Conservation (phyloP, 2,113 vertebrate genomes). For the Colaptes auratus region DNA sequence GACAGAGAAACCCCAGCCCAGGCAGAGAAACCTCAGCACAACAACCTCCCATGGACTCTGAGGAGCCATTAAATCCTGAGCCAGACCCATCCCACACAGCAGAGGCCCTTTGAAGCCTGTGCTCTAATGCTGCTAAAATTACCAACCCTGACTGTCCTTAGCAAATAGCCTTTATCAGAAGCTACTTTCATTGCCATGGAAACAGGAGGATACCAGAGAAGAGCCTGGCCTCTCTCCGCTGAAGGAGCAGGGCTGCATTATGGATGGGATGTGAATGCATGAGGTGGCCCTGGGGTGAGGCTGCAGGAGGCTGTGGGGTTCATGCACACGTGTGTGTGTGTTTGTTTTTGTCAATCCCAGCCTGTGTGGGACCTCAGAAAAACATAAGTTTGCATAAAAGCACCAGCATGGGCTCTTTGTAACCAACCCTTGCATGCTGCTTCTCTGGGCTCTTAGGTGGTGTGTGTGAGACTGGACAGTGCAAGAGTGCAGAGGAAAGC, state of each 20-base stretch:
- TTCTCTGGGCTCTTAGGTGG: background rate
- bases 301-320: background rate
- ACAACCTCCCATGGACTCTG: background rate
- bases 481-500: background rate
- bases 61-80: background rate
- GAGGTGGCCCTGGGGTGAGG: background rate
- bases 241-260: background rate
- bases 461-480: background rate
- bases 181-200: slow-evolving; percentile 79
- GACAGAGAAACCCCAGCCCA: no score
- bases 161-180: slow-evolving; percentile 75
- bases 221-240: slow-evolving; percentile 35
- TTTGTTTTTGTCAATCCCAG: accelerated
- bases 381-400: background rate
- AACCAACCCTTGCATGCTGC: background rate
- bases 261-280: background rate
- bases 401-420: background rate
- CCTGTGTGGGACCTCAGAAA: background rate
- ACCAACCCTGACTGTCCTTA: slow-evolving; percentile 62
- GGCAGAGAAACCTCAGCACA: background rate
- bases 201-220: slow-evolving; percentile 70
- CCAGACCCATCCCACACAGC: background rate
- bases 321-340: accelerated
- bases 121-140: slow-evolving; percentile 72
- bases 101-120: slow-evolving; percentile 34